Evolutionary conservation across 2,888 invertebrate genomes (phyloP).

Genomic region (Chironomus tentans): DNA sequence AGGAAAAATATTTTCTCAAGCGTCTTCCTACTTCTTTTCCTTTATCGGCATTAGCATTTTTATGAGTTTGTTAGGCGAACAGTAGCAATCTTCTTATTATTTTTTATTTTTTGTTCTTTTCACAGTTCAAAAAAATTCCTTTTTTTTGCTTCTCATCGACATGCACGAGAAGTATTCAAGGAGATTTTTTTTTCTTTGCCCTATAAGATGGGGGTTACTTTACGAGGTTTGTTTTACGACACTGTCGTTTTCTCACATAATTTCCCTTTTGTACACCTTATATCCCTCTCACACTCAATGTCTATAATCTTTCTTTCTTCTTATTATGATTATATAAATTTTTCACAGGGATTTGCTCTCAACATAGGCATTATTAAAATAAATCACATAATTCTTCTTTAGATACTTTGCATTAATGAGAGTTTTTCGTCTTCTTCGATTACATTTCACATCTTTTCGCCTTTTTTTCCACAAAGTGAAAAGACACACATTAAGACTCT

Average conservation of each 20-base stretch:
- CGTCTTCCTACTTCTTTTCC: background rate
- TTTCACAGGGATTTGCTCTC: background rate
- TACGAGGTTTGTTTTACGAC: background rate
- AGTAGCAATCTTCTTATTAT: background rate
- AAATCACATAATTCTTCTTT: conserved; percentile 3
- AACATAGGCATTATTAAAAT: background rate
- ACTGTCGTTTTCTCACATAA: background rate
- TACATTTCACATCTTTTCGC: background rate
- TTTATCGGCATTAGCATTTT: conserved; percentile 4
- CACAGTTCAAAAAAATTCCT: no score
- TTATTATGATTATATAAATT: background rate
- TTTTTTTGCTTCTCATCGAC: background rate
- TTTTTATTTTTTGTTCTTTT: background rate
- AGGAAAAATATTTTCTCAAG: no score
- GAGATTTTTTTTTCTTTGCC: no score
- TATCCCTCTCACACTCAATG: background rate
- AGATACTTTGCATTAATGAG: conserved; percentile 9
- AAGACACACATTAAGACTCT: no score
- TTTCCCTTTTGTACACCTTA: background rate
- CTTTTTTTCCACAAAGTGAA: background rate
- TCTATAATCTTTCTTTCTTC: background rate
- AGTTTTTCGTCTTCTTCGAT: background rate
- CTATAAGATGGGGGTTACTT: background rate
- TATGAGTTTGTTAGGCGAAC: background rate
- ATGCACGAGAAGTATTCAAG: background rate